Evolutionary conservation across 2,113 vertebrate species (phyloP).

Genomic region (Phyllopteryx taeniolatus): DNA sequence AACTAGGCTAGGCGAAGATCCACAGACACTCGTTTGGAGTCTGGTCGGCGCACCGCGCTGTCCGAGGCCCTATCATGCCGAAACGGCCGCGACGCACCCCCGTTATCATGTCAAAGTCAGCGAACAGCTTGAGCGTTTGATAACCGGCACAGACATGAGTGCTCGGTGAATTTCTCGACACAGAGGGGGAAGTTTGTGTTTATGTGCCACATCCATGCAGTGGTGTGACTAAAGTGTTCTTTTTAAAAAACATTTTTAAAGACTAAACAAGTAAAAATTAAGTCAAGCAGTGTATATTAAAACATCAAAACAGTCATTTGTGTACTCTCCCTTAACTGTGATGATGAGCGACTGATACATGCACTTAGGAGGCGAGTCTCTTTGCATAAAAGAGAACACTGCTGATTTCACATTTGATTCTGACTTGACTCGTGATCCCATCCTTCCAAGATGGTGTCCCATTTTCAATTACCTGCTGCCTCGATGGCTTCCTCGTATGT

Average conservation of each 20-base stretch:
- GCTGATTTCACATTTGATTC: background rate
- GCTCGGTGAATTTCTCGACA: background rate
- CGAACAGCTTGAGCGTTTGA: background rate
- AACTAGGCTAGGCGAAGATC: no score
- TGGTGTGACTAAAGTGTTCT: no score
- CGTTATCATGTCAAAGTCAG: background rate
- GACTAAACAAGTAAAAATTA: no score
- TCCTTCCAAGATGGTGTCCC: background rate
- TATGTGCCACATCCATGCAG: no score
- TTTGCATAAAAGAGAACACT: background rate
- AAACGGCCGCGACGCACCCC: background rate
- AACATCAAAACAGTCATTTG: background rate
- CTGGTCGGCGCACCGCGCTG: no score
- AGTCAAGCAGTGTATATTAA: no score
- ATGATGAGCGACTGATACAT: background rate
- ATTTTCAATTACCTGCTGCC: slow-evolving; percentile 55
- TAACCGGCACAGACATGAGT: background rate
- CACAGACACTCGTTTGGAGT: no score
- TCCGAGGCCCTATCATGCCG: background rate
- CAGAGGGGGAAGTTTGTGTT: background rate
- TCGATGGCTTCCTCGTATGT: slow-evolving; percentile 72
- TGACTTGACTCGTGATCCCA: no score
- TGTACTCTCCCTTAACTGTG: background rate
- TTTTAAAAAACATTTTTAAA: no score
- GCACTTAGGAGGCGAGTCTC: no score